Base-by-base conservation (phyloP, 2,113 vertebrate genomes). In the Antennarius striatus region DNA sequence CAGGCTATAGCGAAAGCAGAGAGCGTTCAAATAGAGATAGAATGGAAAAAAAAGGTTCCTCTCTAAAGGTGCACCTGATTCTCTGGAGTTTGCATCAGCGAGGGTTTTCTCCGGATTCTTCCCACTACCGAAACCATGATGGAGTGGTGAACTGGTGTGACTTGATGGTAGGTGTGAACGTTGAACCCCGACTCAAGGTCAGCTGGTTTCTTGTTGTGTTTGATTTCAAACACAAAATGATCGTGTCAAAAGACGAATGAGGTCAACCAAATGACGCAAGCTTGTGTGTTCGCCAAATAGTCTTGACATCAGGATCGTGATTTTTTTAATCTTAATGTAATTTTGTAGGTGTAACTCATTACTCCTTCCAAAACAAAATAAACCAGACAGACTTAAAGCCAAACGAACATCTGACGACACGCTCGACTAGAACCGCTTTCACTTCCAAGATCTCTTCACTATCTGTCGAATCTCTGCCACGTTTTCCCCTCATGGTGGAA, bases 1-100 rank as follows among this genome's bases (percentile, higher is more conserved):
- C 10, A 52, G 83, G 77, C 79, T 67, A 68, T 52, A 70, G 75
- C 68, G 3, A 36, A 36, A 36, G 32, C 32, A 36, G 32, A 4
- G 32, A 22, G 22, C 22, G 2, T 22, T 22, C 22, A 22, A 22
- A 2, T 22, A 22, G 22, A 84, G 64, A 49, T 10, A 47, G n/a
- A 49, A 6, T n/a, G 57, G 40, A 36, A 40, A 14, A 57, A 13
- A 32, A 17, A 67, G 50, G 49, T 16, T 40, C 42, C 30, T n/a
- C 49, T 52, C 42, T 45, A 3, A 45, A 45, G 9, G 42, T 45
- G 42, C 42, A 45, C 32, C 32, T 36, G 32, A 36, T 36, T 36
- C 32, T 36, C 22, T 22, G 22, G 22, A 22, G 22, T 22, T 22
- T 22, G 22, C 22, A 22, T 22, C 22, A 22, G 22, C 22, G 22